Conservation (phyloP, 2,113 vertebrate genomes). For the Hippoglossus stenolepis region DNA sequence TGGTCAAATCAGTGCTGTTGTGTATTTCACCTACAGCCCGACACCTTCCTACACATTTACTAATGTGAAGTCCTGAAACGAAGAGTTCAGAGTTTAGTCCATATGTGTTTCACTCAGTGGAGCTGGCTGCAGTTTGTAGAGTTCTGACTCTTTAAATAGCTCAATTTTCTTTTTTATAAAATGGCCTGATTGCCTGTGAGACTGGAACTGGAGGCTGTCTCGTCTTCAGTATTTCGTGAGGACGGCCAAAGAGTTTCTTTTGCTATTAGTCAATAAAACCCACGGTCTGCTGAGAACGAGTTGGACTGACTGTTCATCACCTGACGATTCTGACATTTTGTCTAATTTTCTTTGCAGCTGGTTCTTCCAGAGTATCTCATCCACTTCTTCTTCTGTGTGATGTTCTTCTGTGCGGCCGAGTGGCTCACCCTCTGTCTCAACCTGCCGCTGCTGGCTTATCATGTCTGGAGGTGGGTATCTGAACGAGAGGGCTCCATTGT, state of each 20-base stretch:
- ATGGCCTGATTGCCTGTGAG: constrained; percentile 20
- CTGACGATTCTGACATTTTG: constrained; percentile 18
- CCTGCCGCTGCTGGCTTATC: constrained; percentile 96
- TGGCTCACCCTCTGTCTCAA: constrained; percentile 98
- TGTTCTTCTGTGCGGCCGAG: constrained; percentile 98
- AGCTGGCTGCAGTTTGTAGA: constrained; percentile 24
- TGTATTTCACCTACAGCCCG: neutral
- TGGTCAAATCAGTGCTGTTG: neutral
- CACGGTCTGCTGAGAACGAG: neutral
- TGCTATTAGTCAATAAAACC: neutral
- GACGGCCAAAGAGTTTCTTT: neutral
- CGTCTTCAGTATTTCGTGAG: neutral
- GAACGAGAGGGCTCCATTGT: no score
- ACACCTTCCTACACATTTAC: neutral
- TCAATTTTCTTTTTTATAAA: constrained; percentile 1
- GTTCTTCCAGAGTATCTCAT: constrained; percentile 99
- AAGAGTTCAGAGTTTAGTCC: neutral
- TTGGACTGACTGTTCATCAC: neutral
- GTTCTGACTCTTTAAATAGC: constrained; percentile 33
- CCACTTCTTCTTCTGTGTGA: constrained; percentile 99
- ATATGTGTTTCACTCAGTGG: constrained; percentile 9
- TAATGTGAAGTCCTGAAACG: no score
- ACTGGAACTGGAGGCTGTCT: neutral
- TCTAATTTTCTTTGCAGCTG: constrained; percentile 85
- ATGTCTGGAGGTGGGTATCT: constrained; percentile 93